These are phyloP conservation scores for Gandaritis pyraliata DNA, from an alignment of 2,888 invertebrate genomes.

Conservation along the genomic window DNA sequence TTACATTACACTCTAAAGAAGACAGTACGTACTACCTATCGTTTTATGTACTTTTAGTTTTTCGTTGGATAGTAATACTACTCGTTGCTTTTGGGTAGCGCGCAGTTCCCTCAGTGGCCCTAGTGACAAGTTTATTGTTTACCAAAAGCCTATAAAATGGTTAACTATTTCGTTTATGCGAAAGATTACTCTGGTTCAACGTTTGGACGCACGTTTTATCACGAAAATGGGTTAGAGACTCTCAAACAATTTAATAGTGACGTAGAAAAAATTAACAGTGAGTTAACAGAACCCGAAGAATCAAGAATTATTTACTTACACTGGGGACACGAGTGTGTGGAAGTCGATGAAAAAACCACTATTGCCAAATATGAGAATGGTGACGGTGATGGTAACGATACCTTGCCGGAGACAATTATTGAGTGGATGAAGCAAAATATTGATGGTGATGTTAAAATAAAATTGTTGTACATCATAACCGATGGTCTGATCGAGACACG, in stretches of 20 bases:
- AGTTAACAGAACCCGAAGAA: not conserved
- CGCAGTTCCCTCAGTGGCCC: not conserved
- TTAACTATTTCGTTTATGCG: not conserved
- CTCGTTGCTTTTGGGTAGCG: too few relatives aligned
- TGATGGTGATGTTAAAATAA: not conserved
- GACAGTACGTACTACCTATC: too few relatives aligned
- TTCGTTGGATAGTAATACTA: too few relatives aligned
- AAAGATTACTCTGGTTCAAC: constrained; percentile 1
- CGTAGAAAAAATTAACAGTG: not conserved
- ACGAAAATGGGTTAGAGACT: not conserved
- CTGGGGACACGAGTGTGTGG: not conserved
- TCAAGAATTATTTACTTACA: constrained; percentile 1
- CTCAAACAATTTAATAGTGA: not conserved
- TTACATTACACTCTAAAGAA: too few relatives aligned
- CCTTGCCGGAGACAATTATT: not conserved
- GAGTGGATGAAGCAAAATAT: not conserved
- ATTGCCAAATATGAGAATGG: not conserved
- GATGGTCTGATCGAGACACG: not conserved
- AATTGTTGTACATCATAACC: constrained; percentile 1
- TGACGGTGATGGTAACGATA: not conserved
- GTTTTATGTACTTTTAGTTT: too few relatives aligned
- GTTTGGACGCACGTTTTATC: not conserved
- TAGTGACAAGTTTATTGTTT: not conserved
- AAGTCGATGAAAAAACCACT: not conserved
- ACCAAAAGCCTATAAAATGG: not conserved